A percentile compares a stretch with the other conserved stretches of the same genome.
Conservation (phyloP, 2,797 vertebrate species). For the Orientallactaga sibirica region DNA sequence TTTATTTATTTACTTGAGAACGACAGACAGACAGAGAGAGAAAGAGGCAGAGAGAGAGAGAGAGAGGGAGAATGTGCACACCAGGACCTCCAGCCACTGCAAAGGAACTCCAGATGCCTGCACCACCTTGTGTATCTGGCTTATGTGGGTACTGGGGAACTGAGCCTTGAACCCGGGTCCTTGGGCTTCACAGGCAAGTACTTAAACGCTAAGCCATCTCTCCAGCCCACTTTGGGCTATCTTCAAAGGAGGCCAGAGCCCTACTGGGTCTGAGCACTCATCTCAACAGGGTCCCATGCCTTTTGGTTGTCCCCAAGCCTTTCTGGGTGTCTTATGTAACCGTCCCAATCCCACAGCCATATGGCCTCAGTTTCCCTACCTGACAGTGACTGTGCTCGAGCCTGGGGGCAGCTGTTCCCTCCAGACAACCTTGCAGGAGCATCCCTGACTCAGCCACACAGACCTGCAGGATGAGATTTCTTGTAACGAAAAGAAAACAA, state of each 20-base stretch:
- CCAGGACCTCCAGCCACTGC: too few relatives aligned
- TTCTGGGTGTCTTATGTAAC: neutral
- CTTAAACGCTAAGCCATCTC: too few relatives aligned
- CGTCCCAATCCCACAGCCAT: neutral
- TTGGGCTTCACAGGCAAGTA: too few relatives aligned
- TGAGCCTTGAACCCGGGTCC: too few relatives aligned
- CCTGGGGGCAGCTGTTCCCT: neutral
- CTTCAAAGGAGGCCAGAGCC: neutral
- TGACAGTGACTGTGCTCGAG: neutral
- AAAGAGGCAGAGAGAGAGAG: too few relatives aligned
- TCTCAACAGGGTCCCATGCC: fast-evolving
- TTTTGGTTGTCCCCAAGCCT: neutral
- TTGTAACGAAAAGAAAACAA: conserved; percentile 87
- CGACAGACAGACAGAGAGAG: too few relatives aligned
- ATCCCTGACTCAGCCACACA: conserved; percentile 74
- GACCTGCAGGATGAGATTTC: conserved; percentile 85
- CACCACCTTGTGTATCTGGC: too few relatives aligned
- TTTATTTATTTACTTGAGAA: too few relatives aligned
- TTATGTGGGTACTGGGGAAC: too few relatives aligned
- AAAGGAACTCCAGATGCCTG: too few relatives aligned
- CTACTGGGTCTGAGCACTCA: fast-evolving
- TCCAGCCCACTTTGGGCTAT: neutral
- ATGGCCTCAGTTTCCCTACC: conserved; percentile 52
- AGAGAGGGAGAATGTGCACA: too few relatives aligned
- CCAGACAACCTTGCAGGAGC: conserved; percentile 46